These are phyloP conservation scores for Quadriops clusia DNA, from an alignment of 2,888 invertebrate genomes.

Conservation along the genomic window DNA sequence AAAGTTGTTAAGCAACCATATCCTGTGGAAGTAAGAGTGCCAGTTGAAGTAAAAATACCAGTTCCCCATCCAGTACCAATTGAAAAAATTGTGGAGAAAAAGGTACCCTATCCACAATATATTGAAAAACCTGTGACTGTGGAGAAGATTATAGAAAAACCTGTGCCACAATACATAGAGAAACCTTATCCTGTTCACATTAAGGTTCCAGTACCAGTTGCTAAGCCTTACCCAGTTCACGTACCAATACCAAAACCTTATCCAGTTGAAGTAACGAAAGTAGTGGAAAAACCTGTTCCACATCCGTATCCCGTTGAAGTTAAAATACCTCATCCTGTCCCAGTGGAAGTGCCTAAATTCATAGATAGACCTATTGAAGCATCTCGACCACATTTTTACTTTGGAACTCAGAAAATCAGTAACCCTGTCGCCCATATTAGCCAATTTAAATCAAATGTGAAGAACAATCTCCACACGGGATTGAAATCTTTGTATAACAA, in stretches of 20 bases:
- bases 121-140: conserved; percentile 43
- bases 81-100: conserved; percentile 48
- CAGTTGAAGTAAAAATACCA: conserved; percentile 29
- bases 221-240: no score
- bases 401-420: no score
- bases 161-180: conserved; percentile 24
- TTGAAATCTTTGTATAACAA: conserved; percentile 2
- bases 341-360: conserved; percentile 21
- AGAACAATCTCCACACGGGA: conserved; percentile 6
- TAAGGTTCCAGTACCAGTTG: conserved; percentile 37
- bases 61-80: conserved; percentile 40
- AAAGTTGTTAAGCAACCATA: no score
- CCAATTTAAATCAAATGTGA: no score
- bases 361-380: conserved; percentile 15
- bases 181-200: conserved; percentile 20
- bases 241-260: conserved; percentile 17
- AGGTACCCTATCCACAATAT: conserved; percentile 43
- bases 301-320: conserved; percentile 21
- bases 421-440: no score
- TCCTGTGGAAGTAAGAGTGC: conserved; percentile 29
- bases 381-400: no score
- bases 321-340: conserved; percentile 20
- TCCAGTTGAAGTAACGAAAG: conserved; percentile 19
- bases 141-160: conserved; percentile 27
- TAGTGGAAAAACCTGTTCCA: conserved; percentile 22